These are phyloP conservation scores for Acanthurus lineatus DNA, from an alignment of 2,797 vertebrate genomes.

Conservation along the genomic window DNA sequence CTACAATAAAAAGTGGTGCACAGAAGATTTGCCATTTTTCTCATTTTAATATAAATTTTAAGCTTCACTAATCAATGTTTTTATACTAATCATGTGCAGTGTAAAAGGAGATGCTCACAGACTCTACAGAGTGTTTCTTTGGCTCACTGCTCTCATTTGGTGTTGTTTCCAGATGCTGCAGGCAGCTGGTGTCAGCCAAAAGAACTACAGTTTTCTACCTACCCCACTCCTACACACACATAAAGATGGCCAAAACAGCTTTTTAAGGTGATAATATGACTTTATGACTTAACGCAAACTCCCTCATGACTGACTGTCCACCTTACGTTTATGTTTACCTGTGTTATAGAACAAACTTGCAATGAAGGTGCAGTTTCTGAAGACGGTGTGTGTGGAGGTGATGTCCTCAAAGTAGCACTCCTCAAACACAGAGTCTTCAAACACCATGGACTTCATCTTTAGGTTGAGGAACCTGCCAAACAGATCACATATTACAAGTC, in stretches of 20 bases:
- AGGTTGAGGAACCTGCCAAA: slow-evolving; percentile 92
- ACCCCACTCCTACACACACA: background rate
- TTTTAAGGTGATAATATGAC: background rate
- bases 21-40: no score
- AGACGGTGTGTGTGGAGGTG: slow-evolving; percentile 96
- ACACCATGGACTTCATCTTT: slow-evolving; percentile 97
- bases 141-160: background rate
- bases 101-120: background rate
- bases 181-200: background rate
- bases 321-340: slow-evolving; percentile 78
- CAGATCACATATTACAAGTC: background rate
- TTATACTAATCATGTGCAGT: background rate
- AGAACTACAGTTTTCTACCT: background rate
- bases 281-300: background rate
- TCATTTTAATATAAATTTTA: background rate
- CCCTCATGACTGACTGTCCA: background rate
- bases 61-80: background rate
- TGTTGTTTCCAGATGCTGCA: background rate
- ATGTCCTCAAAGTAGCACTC: slow-evolving; percentile 98
- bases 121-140: background rate
- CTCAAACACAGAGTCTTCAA: slow-evolving; percentile 95
- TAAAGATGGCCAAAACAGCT: background rate
- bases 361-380: slow-evolving; percentile 96
- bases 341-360: slow-evolving; percentile 97
- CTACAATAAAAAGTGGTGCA: no score